A percentile compares a stretch with the other conserved stretches of the same genome.
Evolutionary conservation across 2,797 vertebrate genomes (phyloP).

Genomic region (Leptatherina wallacei): DNA sequence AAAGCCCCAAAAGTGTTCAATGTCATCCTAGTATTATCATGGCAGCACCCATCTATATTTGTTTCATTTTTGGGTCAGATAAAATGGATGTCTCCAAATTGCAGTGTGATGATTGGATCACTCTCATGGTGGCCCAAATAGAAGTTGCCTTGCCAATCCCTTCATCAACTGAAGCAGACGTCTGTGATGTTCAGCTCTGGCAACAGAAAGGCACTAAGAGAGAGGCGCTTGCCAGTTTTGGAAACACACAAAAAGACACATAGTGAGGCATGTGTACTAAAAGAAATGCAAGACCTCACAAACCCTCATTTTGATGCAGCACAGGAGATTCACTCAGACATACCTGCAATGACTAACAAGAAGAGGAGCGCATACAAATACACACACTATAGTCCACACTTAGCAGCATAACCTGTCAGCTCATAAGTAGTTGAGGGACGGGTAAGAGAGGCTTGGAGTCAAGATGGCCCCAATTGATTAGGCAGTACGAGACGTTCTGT

Average conservation of each 20-base stretch:
- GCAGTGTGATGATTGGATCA: slow-evolving; percentile 23
- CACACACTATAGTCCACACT: slow-evolving; percentile 43
- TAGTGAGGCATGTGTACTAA: neutral
- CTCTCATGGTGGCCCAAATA: slow-evolving; percentile 31
- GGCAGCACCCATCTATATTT: neutral
- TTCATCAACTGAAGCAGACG: slow-evolving; percentile 44
- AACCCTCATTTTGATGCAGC: neutral
- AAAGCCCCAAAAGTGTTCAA: slow-evolving; percentile 1
- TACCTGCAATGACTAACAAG: slow-evolving; percentile 4
- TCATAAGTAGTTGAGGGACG: slow-evolving; percentile 57
- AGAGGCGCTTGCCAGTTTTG: slow-evolving; percentile 18
- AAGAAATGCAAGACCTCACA: neutral
- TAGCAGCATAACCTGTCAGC: slow-evolving; percentile 52
- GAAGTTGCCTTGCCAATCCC: slow-evolving; percentile 37
- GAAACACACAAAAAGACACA: slow-evolving; percentile 8
- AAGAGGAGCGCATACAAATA: slow-evolving; percentile 12
- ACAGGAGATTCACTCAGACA: neutral
- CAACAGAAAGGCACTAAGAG: slow-evolving; percentile 26
- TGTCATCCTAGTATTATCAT: slow-evolving; percentile 2
- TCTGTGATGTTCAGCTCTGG: slow-evolving; percentile 30
- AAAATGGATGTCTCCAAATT: slow-evolving; percentile 48
- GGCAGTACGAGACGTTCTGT: slow-evolving; percentile 71
- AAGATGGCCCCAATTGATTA: slow-evolving; percentile 76
- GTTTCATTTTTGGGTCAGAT: slow-evolving; percentile 23
- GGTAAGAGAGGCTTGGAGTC: slow-evolving; percentile 57